Evolutionary conservation across 2,113 vertebrate genomes (phyloP).

Genomic region (Tiliqua scincoides): DNA sequence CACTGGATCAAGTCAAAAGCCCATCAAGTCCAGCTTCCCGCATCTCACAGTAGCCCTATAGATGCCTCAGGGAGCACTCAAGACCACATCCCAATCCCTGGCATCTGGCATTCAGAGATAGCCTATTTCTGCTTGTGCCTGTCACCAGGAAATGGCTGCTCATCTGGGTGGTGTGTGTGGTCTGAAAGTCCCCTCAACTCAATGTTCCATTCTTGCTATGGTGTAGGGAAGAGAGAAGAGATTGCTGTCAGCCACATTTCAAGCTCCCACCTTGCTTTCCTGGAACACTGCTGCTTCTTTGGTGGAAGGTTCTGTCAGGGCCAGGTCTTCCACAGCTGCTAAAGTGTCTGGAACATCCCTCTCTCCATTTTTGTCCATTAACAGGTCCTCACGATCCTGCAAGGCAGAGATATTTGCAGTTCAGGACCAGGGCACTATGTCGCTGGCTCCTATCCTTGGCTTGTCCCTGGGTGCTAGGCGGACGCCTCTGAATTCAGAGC

Average conservation of each 20-base stretch:
- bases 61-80: too few relatives aligned
- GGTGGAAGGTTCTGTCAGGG: constrained; percentile 74
- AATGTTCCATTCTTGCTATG: too few relatives aligned
- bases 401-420: constrained; percentile 40
- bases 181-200: not conserved
- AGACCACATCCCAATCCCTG: too few relatives aligned
- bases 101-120: too few relatives aligned
- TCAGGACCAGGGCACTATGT: not conserved
- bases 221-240: not conserved
- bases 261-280: constrained; percentile 71
- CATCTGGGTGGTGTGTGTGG: too few relatives aligned
- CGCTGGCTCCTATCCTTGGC: not conserved
- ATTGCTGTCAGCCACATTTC: not conserved
- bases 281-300: constrained; percentile 62
- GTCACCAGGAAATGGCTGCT: too few relatives aligned
- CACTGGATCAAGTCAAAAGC: too few relatives aligned
- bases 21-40: too few relatives aligned
- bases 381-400: constrained; percentile 85
- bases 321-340: constrained; percentile 79
- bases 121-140: too few relatives aligned
- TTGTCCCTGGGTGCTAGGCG: not conserved
- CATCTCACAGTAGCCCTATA: too few relatives aligned
- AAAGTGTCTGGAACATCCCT: constrained; percentile 41
- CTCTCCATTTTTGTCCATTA: constrained; percentile 69
- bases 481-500: not conserved